A percentile compares a stretch with the other conserved stretches of the same genome.
phyloP scores from a whole-genome alignment of 2,113 vertebrate species.

The Gnathonemus echidnorhynchus region DNA sequence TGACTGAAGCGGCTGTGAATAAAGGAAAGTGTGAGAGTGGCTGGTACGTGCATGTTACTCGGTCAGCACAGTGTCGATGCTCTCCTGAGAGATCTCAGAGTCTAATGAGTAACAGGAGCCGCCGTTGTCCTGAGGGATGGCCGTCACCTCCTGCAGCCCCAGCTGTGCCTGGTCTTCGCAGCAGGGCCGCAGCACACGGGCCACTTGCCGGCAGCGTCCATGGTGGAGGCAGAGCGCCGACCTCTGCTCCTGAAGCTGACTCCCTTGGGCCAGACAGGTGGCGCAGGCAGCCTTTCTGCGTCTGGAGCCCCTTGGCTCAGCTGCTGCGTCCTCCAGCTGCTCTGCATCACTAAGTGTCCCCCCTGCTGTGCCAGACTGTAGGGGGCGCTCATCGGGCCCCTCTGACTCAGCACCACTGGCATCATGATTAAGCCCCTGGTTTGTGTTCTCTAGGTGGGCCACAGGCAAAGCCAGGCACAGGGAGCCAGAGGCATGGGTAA shows the following conservation, averaged over 20 bases:
- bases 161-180: constrained; percentile 54
- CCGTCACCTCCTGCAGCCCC: constrained; percentile 54
- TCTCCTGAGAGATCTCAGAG: constrained; percentile 80
- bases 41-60: constrained; percentile 58
- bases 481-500: constrained; percentile 74
- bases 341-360: not conserved
- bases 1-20: not conserved
- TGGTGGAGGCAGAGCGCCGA: constrained; percentile 69
- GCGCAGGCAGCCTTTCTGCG: constrained; percentile 84
- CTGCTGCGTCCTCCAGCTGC: constrained; percentile 58
- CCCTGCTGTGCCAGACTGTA: not conserved
- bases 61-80: constrained; percentile 68
- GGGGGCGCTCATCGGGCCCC: constrained; percentile 49
- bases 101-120: constrained; percentile 78
- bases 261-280: constrained; percentile 82
- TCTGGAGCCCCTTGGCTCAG: constrained; percentile 69
- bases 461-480: constrained; percentile 68
- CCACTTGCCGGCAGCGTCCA: constrained; percentile 65
- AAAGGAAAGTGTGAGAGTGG: not conserved
- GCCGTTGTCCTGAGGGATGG: constrained; percentile 70
- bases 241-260: constrained; percentile 85
- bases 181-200: constrained; percentile 66
- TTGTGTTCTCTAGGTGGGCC: constrained; percentile 46
- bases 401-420: constrained; percentile 43
- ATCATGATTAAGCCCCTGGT: constrained; percentile 49